Evolutionary conservation across 2,888 invertebrate species (phyloP).

Genomic region (Myathropa florea): DNA sequence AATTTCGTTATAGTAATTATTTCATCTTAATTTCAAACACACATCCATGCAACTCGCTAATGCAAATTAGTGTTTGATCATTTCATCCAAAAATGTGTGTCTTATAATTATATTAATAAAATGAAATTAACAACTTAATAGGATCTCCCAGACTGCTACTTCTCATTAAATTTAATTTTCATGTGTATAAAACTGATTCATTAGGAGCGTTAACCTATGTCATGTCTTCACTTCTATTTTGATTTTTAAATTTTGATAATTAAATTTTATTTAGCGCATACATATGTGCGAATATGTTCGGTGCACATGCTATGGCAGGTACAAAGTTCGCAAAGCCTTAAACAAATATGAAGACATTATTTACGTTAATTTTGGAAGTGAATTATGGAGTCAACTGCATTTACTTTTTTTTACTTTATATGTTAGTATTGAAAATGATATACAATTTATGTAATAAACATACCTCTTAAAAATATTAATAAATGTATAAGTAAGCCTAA

Average conservation of each 20-base stretch:
- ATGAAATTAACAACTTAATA: background rate
- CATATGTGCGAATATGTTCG: no score
- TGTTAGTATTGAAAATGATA: no score
- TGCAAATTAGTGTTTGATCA: background rate
- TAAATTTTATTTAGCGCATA: background rate
- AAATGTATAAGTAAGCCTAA: no score
- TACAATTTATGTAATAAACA: no score
- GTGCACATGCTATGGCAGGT: no score
- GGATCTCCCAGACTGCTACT: background rate
- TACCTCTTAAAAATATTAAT: no score
- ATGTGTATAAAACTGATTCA: background rate
- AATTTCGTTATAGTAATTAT: no score
- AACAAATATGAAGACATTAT: no score
- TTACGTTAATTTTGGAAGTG: no score
- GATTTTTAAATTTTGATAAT: background rate
- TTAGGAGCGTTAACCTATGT: background rate
- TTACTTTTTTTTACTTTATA: no score
- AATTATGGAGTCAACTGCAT: no score
- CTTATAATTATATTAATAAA: background rate
- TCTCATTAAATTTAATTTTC: background rate
- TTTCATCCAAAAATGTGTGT: background rate
- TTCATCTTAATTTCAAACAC: background rate
- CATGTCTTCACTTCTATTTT: background rate
- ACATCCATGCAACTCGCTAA: background rate
- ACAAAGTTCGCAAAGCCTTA: no score